These are phyloP conservation scores for Copidosoma aretas DNA, from an alignment of 2,888 invertebrate species.

Conservation along the genomic window DNA sequence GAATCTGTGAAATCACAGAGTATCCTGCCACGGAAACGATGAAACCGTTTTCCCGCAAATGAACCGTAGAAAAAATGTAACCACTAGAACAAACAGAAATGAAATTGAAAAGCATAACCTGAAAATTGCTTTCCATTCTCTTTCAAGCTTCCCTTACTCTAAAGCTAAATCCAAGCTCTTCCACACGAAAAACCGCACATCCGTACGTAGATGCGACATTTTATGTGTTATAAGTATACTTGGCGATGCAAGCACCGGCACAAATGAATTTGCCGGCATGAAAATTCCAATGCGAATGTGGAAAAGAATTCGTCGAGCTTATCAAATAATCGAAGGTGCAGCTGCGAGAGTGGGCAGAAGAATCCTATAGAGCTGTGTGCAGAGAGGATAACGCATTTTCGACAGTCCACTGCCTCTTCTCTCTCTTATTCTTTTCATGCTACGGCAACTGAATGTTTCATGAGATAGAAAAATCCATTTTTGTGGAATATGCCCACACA, in stretches of 20 bases:
- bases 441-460: constrained; percentile 45
- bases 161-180: too few species aligned
- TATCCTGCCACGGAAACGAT: too few species aligned
- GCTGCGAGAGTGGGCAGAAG: background rate
- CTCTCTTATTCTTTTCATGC: background rate
- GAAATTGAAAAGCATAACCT: too few species aligned
- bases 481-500: constrained; percentile 28
- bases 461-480: constrained; percentile 44
- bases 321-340: constrained; percentile 36
- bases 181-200: too few species aligned
- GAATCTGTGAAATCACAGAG: too few species aligned
- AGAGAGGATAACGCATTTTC: constrained; percentile 11
- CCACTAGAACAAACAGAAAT: too few species aligned
- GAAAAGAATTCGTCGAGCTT: constrained; percentile 28
- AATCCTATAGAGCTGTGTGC: background rate
- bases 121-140: too few species aligned
- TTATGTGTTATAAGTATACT: too few species aligned
- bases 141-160: too few species aligned
- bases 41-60: too few species aligned
- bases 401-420: constrained; percentile 33
- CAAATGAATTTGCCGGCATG: constrained; percentile 27
- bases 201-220: too few species aligned
- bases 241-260: background rate
- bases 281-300: constrained; percentile 15
- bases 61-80: too few species aligned